phyloP scores from a whole-genome alignment of 1,140 invertebrate species.

The Octopus sinensis region DNA sequence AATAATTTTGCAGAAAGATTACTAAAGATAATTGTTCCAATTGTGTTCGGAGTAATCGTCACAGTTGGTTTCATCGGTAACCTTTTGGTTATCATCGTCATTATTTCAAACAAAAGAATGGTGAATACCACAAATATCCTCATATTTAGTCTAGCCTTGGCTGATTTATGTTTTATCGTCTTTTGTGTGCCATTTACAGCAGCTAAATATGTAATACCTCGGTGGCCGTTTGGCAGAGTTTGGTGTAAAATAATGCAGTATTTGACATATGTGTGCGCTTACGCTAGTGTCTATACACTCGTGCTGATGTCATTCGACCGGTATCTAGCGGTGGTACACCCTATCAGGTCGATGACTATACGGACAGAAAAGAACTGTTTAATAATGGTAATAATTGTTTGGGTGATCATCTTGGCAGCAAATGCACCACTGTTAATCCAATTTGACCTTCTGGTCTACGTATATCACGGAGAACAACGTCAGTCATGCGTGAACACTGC shows the following conservation, averaged over 20 bases:
- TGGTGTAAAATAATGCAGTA: slow-evolving; percentile 89
- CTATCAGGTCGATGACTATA: slow-evolving; percentile 81
- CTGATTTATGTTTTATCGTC: slow-evolving; percentile 89
- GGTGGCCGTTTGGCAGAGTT: slow-evolving; percentile 84
- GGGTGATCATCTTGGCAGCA: slow-evolving; percentile 74
- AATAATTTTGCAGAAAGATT: slow-evolving; percentile 27
- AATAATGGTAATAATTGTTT: slow-evolving; percentile 67
- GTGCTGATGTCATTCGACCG: slow-evolving; percentile 93
- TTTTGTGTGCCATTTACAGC: slow-evolving; percentile 81
- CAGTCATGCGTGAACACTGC: slow-evolving; percentile 41
- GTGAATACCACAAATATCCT: slow-evolving; percentile 88
- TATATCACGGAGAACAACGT: slow-evolving; percentile 60
- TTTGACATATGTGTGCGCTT: slow-evolving; percentile 73
- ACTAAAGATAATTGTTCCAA: slow-evolving; percentile 65
- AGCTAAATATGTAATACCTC: slow-evolving; percentile 53
- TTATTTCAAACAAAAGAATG: slow-evolving; percentile 86
- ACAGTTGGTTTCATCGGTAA: slow-evolving; percentile 86
- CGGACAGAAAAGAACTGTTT: slow-evolving; percentile 83
- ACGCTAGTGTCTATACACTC: slow-evolving; percentile 88
- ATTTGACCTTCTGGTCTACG: slow-evolving; percentile 67
- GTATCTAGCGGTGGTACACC: slow-evolving; percentile 91
- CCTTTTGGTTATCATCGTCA: slow-evolving; percentile 76
- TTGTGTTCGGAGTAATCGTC: slow-evolving; percentile 84
- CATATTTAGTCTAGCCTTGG: slow-evolving; percentile 79
- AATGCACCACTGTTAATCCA: slow-evolving; percentile 72